Conservation (phyloP, 1,140 invertebrate genomes). For the Lasioglossum baleicum region DNA sequence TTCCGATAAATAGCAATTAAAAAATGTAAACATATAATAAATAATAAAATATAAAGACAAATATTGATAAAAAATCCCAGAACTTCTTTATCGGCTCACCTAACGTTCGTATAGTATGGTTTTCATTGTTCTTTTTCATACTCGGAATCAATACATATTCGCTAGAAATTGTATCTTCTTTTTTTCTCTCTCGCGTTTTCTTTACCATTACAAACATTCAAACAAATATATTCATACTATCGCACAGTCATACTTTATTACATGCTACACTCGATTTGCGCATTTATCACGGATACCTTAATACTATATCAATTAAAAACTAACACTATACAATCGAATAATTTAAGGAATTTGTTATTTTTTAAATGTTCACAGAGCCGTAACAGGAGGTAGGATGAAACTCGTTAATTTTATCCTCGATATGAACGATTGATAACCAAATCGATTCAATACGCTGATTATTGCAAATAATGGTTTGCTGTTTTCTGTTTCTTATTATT, state of each 20-base stretch:
- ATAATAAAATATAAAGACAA: conserved; percentile 48
- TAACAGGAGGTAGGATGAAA: conserved; percentile 60
- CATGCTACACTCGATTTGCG: conserved; percentile 52
- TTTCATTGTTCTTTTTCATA: conserved; percentile 33
- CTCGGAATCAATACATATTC: conserved; percentile 39
- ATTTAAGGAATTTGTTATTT: conserved; percentile 57
- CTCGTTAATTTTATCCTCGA: conserved; percentile 50
- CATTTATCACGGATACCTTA: conserved; percentile 52
- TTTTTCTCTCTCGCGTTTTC: not conserved
- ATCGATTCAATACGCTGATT: conserved; percentile 35
- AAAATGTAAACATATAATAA: conserved; percentile 18
- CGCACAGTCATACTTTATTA: conserved; percentile 40
- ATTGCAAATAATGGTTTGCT: conserved; percentile 40
- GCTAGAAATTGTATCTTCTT: conserved; percentile 27
- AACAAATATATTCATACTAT: conserved; percentile 38
- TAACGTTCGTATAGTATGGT: conserved; percentile 41
- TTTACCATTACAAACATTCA: conserved; percentile 38
- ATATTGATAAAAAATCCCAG: conserved; percentile 37
- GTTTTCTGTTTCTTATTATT: not conserved
- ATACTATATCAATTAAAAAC: conserved; percentile 50
- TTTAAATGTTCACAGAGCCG: conserved; percentile 55
- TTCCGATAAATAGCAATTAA: conserved; percentile 7
- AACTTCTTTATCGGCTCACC: conserved; percentile 37
- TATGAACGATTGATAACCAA: conserved; percentile 46
- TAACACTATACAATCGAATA: conserved; percentile 62